Percentiles rank a stretch among this genome's conserved stretches.
These are phyloP conservation scores for Orchesella flavescens DNA, from an alignment of 2,888 invertebrate species.

Conservation along the genomic window DNA sequence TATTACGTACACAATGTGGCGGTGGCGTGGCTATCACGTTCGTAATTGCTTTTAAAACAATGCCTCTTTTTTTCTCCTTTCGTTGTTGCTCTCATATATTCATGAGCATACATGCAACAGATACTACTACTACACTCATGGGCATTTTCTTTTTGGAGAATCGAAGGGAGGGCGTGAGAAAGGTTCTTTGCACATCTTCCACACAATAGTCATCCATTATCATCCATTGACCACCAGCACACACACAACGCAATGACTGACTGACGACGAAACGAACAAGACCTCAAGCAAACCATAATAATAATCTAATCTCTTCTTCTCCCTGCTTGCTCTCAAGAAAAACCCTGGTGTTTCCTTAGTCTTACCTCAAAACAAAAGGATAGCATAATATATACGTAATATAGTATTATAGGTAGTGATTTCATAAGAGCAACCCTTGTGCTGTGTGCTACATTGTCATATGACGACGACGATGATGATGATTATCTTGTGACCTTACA, in stretches of 20 bases:
- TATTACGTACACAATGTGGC: not conserved
- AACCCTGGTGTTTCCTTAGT: not conserved
- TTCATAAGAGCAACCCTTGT: not conserved
- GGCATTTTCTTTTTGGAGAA: constrained; percentile 9
- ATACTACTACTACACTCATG: not conserved
- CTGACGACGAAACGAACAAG: constrained; percentile 39
- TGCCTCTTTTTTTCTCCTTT: constrained; percentile 10
- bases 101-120: not conserved
- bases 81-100: not conserved
- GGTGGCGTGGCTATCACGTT: constrained; percentile 20
- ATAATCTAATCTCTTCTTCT: not conserved
- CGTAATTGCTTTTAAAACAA: constrained; percentile 29
- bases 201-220: constrained; percentile 58
- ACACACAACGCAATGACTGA: constrained; percentile 63
- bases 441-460: constrained; percentile 15
- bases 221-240: constrained; percentile 65
- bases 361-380: too few species aligned
- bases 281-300: constrained; percentile 52
- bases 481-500: constrained; percentile 46
- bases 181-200: constrained; percentile 67
- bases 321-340: not conserved
- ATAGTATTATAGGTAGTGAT: not conserved
- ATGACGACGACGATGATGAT: constrained; percentile 7
- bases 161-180: constrained; percentile 71
- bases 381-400: constrained; percentile 4